A percentile compares a stretch with the other conserved stretches of the same genome.
Conservation (phyloP, 2,888 invertebrate species). For the Andrena camellia region DNA sequence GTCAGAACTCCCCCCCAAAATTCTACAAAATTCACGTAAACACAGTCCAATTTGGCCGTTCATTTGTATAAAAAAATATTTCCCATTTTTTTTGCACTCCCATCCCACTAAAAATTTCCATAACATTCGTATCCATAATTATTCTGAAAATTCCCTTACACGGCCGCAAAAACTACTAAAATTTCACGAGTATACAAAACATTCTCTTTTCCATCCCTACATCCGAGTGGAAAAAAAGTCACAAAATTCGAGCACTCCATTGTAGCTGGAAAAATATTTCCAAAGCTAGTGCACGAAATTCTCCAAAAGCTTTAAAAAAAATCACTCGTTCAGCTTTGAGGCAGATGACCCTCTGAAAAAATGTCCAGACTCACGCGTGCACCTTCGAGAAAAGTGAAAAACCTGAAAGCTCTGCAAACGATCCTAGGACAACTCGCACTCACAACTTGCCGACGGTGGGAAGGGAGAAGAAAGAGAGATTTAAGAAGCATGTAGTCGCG, state of each 20-base stretch:
- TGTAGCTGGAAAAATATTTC: too few species aligned
- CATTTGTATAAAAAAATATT: neutral
- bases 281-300: too few species aligned
- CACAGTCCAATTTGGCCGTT: neutral
- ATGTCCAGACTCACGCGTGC: neutral
- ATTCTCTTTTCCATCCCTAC: too few species aligned
- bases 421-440: too few species aligned
- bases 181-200: neutral
- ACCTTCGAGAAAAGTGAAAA: neutral
- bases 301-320: too few species aligned
- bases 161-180: neutral
- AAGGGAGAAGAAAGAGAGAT: too few species aligned
- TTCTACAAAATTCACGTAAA: neutral
- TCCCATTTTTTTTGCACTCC: neutral
- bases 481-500: neutral
- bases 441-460: neutral
- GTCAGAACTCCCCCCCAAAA: neutral
- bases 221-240: too few species aligned
- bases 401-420: too few species aligned
- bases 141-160: neutral
- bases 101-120: neutral
- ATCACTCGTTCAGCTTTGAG: too few species aligned
- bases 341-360: neutral
- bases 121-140: too few species aligned
- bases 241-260: too few species aligned